phyloP scores from a whole-genome alignment of 2,113 vertebrate species.

The Chaetodon trifascialis region DNA sequence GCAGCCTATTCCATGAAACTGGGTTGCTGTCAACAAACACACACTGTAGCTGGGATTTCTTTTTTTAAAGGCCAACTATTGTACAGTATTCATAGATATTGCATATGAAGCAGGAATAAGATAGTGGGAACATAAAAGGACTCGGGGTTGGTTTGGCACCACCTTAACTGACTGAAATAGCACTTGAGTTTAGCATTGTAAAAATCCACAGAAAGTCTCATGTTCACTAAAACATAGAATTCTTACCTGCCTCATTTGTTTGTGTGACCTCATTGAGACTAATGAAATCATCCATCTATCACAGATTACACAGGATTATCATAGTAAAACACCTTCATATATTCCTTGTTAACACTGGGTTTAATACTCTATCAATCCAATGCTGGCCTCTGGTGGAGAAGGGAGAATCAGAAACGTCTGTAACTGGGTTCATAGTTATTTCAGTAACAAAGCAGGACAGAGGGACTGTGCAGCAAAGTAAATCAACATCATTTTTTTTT shows the following conservation, averaged over 20 bases:
- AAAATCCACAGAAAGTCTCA: background rate
- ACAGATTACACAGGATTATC: background rate
- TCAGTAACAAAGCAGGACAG: background rate
- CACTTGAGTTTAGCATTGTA: background rate
- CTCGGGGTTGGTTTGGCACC: background rate
- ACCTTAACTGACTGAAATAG: background rate
- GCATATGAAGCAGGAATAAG: no score
- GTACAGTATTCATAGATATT: background rate
- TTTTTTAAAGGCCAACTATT: background rate
- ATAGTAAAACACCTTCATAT: background rate
- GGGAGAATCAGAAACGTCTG: background rate
- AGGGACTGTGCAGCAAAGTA: background rate
- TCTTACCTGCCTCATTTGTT: background rate
- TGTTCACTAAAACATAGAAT: background rate
- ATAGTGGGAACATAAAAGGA: background rate
- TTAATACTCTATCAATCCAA: background rate
- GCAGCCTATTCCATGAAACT: background rate
- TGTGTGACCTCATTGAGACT: background rate
- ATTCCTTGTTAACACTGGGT: background rate
- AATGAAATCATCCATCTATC: background rate
- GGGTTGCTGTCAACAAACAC: background rate
- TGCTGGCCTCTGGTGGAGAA: constrained; percentile 51
- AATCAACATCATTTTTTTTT: background rate
- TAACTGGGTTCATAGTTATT: background rate
- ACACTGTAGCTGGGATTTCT: background rate